Base-by-base conservation (phyloP, 2,888 invertebrate species). In the Netelia virgata region DNA sequence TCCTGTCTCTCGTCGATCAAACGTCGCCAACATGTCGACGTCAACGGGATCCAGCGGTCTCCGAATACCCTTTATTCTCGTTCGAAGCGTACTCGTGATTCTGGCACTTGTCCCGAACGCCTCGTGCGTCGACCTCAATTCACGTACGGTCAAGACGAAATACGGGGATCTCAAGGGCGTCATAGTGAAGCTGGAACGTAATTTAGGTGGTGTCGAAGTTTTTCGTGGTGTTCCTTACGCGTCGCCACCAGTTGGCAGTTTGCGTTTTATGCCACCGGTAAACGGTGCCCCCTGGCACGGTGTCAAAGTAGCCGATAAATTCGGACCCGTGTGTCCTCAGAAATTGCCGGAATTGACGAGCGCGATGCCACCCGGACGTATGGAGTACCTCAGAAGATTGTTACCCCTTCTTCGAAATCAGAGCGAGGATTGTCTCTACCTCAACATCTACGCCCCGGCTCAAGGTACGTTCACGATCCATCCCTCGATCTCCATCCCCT, bases 231-330 rank as follows among this genome's bases (percentile, higher is more conserved):
- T 99, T 83, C 98, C 98, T 5, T 99, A 99, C 94, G 99, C 98
- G 36, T 98, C 98, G 68, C 97, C 99, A 23, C 98, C 98, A 47
- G 94, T 97, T 61, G 98, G 98, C 6, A 96, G 97, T 81, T 94
- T 99, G 84, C 95, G 99, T 83, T 99, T 99, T 94, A 98, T 99
- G 98, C 98, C 98, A 11, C 99, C 99, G 20, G 98, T 98, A 23
- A 97, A 97, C 83, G 98, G 98, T 36, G 97, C 98, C 75, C 96
- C 98, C 92, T 98, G 98, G 98, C 96, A 96, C 78, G 98, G 97
- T 55, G 97, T 98, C 61, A 97, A 97, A 94, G 96, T 97, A 89
- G 98, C 98, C 86, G 97, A 98, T 94, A 95, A 95, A 92, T 97
- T 98, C 92, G 96, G 97, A 88, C 97, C 98, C 11, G 98, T 98